phyloP scores from a whole-genome alignment of 2,888 invertebrate species.

The Adelphocoris suturalis region DNA sequence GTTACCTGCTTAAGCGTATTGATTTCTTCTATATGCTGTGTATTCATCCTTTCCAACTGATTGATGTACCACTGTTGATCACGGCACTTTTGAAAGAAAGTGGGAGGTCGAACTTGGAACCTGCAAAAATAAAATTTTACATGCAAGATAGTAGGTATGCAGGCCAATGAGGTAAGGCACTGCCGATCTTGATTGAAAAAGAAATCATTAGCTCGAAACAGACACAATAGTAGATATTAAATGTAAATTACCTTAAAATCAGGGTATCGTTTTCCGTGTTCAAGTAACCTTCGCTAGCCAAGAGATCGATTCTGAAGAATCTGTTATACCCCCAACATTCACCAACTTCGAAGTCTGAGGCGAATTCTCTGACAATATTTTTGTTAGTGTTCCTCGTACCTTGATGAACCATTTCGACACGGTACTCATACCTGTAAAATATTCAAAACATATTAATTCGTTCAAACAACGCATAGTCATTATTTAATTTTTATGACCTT shows the following conservation, averaged over 20 bases:
- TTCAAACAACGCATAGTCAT: not conserved
- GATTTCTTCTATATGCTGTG: constrained; percentile 89
- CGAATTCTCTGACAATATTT: constrained; percentile 95
- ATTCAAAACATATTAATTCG: not conserved
- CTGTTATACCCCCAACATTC: constrained; percentile 98
- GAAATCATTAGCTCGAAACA: too few relatives aligned
- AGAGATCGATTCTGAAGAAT: constrained; percentile 92
- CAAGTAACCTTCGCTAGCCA: constrained; percentile 94
- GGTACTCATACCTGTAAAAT: constrained; percentile 90
- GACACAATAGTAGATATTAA: not conserved
- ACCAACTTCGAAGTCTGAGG: constrained; percentile 96
- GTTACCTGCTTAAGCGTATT: constrained; percentile 88
- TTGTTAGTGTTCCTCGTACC: constrained; percentile 87
- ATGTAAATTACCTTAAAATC: constrained; percentile 84
- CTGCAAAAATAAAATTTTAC: constrained; percentile 78
- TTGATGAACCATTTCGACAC: constrained; percentile 97
- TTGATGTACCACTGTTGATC: constrained; percentile 96
- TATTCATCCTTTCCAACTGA: constrained; percentile 89
- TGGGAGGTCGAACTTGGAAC: constrained; percentile 95
- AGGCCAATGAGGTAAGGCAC: too few relatives aligned
- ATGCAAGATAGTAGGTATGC: too few relatives aligned
- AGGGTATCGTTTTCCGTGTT: constrained; percentile 91
- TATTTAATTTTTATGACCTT: not conserved
- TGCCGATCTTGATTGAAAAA: too few relatives aligned
- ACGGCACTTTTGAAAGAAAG: constrained; percentile 94